phyloP scores from a whole-genome alignment of 2,113 vertebrate genomes.

The Apus apus region DNA sequence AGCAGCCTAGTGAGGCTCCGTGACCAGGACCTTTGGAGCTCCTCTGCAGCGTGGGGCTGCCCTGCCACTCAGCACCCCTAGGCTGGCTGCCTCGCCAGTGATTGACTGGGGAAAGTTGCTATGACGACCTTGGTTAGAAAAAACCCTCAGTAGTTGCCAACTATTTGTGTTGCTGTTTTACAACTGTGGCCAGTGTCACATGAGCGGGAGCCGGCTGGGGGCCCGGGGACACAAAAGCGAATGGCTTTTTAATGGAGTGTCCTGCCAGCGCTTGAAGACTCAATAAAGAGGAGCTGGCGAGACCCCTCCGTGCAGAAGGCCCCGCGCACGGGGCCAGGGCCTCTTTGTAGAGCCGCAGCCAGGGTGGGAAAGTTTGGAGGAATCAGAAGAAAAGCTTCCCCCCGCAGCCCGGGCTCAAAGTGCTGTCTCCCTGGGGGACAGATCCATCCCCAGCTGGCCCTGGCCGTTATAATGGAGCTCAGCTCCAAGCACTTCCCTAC shows the following conservation, averaged over 20 bases:
- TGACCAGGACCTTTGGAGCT: background rate
- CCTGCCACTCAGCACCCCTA: conserved; percentile 49
- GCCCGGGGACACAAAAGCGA: conserved; percentile 80
- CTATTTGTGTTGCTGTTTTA: conserved; percentile 83
- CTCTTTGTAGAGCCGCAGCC: conserved; percentile 71
- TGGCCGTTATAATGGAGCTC: background rate
- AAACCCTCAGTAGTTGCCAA: conserved; percentile 79
- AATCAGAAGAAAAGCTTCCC: conserved; percentile 10
- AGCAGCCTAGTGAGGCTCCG: background rate
- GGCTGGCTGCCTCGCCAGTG: conserved; percentile 47
- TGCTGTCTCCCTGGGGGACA: background rate
- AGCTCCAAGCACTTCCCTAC: background rate
- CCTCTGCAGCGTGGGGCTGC: background rate
- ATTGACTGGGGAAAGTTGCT: conserved; percentile 80
- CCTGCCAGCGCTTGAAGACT: conserved; percentile 81
- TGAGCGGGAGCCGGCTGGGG: conserved; percentile 85
- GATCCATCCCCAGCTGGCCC: background rate
- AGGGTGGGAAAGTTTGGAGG: conserved; percentile 71
- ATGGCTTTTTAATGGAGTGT: conserved; percentile 88
- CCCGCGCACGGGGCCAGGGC: conserved; percentile 62
- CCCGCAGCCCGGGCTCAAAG: background rate
- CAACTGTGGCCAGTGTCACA: conserved; percentile 82
- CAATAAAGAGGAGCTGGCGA: conserved; percentile 78
- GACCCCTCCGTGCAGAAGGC: conserved; percentile 74
- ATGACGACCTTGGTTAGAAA: conserved; percentile 79